These are phyloP conservation scores for Pseudomugil tenellus DNA, from an alignment of 2,797 vertebrate species.

Conservation along the genomic window DNA sequence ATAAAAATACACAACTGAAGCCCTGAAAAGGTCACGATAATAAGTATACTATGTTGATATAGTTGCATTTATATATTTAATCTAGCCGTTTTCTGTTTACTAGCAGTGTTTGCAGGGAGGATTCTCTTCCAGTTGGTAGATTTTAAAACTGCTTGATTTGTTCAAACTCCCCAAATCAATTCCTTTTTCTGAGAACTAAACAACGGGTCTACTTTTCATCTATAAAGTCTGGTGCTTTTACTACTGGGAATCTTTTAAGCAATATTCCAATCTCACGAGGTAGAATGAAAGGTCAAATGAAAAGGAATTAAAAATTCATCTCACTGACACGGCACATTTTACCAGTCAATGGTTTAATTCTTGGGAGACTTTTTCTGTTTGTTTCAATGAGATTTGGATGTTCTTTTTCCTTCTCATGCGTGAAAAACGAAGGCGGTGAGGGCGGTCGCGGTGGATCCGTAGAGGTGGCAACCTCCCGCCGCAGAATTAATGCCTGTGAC, in stretches of 20 bases:
- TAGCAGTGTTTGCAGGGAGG: neutral
- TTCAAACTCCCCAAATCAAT: neutral
- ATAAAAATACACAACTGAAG: neutral
- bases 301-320: conserved; percentile 12
- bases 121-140: neutral
- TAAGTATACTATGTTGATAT: neutral
- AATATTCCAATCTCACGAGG: neutral
- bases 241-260: neutral
- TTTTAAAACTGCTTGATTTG: neutral
- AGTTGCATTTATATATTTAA: neutral
- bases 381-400: conserved; percentile 39
- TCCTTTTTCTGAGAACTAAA: neutral
- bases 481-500: conserved; percentile 43
- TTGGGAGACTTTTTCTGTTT: conserved; percentile 39
- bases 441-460: conserved; percentile 19
- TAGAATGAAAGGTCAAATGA: conserved; percentile 17
- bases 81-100: neutral
- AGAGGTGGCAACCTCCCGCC: conserved; percentile 37
- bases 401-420: conserved; percentile 17
- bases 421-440: conserved; percentile 29
- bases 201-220: neutral
- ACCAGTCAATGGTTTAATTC: conserved; percentile 22
- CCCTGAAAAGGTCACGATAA: no score
- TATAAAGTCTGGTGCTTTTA: neutral
- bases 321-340: conserved; percentile 26